Conservation (phyloP, 2,888 invertebrate species). For the Hylaea fasciaria region DNA sequence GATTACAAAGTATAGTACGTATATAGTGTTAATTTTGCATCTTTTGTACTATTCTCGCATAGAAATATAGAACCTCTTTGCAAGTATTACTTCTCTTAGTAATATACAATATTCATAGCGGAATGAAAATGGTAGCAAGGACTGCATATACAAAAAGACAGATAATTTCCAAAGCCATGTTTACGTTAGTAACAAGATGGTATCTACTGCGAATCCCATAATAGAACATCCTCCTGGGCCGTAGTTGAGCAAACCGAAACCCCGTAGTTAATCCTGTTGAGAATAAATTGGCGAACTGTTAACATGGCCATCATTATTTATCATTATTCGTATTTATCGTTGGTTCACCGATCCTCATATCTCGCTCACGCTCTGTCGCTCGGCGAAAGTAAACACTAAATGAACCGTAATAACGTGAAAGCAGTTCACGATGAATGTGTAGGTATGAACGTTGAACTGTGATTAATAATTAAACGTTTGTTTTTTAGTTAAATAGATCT, state of each 20-base stretch:
- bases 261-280: constrained; percentile 12
- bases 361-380: constrained; percentile 55
- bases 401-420: constrained; percentile 46
- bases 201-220: too few species aligned
- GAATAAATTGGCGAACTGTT: constrained; percentile 26
- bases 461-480: too few species aligned
- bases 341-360: constrained; percentile 46
- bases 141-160: too few species aligned
- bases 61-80: too few species aligned
- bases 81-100: too few species aligned
- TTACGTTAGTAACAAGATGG: too few species aligned
- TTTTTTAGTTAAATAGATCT: too few species aligned
- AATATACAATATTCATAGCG: not conserved
- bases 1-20: too few species aligned
- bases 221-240: not conserved
- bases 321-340: constrained; percentile 42
- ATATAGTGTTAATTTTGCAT: too few species aligned
- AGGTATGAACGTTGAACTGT: not conserved
- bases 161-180: too few species aligned
- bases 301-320: constrained; percentile 25
- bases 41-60: too few species aligned
- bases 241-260: constrained; percentile 2
- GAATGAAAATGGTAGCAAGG: too few species aligned
- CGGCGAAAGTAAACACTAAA: constrained; percentile 46
- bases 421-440: not conserved